phyloP scores from a whole-genome alignment of 2,797 vertebrate species.

The Psittacula derbiana region DNA sequence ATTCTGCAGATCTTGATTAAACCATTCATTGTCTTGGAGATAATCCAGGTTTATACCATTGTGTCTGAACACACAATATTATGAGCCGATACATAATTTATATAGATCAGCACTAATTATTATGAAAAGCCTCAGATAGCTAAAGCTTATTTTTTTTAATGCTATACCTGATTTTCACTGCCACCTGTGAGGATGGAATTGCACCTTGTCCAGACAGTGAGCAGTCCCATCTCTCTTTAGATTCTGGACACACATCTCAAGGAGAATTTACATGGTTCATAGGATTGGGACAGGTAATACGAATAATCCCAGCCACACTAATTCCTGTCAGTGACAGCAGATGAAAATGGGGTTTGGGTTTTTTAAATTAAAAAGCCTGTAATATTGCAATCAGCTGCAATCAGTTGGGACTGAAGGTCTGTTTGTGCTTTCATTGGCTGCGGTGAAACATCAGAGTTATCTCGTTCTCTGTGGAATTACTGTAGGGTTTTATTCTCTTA shows the following conservation, averaged over 20 bases:
- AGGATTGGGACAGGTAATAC: neutral
- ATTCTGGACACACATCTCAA: neutral
- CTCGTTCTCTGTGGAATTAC: constrained; percentile 25
- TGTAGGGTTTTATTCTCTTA: neutral
- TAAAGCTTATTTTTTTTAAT: neutral
- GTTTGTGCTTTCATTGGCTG: constrained; percentile 22
- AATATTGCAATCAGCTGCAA: constrained; percentile 28
- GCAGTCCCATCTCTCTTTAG: neutral
- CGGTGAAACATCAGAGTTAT: constrained; percentile 20
- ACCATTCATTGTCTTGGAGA: neutral
- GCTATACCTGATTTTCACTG: neutral
- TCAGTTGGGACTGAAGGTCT: constrained; percentile 20
- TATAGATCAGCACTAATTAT: neutral
- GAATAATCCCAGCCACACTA: neutral
- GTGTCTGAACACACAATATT: neutral
- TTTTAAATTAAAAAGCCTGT: constrained; percentile 11
- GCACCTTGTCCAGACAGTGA: neutral
- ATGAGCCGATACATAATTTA: neutral
- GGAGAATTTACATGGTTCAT: neutral
- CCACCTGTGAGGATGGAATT: neutral
- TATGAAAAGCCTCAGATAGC: constrained; percentile 6
- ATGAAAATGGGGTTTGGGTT: neutral
- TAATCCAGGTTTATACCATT: neutral
- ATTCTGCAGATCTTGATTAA: neutral
- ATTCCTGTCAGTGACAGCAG: neutral